These are phyloP conservation scores for Halocynthia roretzi DNA, from an alignment of 23 tunicate species.

Conservation along the genomic window DNA sequence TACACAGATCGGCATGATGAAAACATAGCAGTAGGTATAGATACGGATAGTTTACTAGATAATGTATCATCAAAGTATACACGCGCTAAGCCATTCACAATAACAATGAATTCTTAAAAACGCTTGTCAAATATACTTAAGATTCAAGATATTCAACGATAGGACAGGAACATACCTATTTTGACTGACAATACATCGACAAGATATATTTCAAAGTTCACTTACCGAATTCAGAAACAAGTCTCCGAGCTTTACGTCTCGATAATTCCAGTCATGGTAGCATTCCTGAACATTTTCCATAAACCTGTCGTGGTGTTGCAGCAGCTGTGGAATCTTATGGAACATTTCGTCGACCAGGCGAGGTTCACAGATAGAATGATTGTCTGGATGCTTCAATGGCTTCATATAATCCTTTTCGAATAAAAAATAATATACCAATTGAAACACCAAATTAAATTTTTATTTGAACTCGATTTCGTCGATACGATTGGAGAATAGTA, in stretches of 20 bases:
- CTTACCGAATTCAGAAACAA: conserved; percentile 78
- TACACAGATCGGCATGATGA: too few species aligned
- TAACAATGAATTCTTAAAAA: too few species aligned
- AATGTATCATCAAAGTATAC: too few species aligned
- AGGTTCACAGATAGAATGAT: conserved; percentile 64
- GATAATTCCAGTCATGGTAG: conserved; percentile 60
- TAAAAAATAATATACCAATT: not conserved
- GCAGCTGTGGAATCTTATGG: conserved; percentile 68
- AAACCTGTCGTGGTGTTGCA: conserved; percentile 75
- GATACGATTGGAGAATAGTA: too few species aligned
- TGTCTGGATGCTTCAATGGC: conserved; percentile 72
- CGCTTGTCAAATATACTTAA: too few species aligned
- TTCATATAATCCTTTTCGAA: conserved; percentile 41
- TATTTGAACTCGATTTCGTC: too few species aligned
- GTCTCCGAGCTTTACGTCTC: conserved; percentile 60
- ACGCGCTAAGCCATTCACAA: too few species aligned
- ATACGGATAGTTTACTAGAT: too few species aligned
- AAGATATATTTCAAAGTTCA: not conserved
- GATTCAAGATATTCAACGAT: too few species aligned
- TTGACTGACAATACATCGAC: too few species aligned
- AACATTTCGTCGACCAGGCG: conserved; percentile 76
- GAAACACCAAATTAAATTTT: not conserved
- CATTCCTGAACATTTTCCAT: conserved; percentile 56
- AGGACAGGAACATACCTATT: too few species aligned
- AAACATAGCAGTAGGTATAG: too few species aligned